These are phyloP conservation scores for Bufo bufo DNA, from an alignment of 2,113 vertebrate species.

Conservation along the genomic window DNA sequence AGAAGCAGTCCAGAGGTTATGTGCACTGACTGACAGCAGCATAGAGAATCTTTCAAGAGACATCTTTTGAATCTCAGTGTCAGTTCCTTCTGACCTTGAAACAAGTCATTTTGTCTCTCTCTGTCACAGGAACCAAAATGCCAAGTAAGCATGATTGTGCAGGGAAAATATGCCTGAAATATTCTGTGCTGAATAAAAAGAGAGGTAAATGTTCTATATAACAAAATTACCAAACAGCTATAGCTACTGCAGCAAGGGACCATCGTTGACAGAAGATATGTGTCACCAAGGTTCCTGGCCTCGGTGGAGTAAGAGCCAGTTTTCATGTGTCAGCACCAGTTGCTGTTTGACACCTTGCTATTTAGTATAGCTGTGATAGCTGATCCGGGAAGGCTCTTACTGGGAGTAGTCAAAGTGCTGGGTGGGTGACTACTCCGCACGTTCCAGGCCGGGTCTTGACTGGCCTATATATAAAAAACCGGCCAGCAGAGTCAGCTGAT, in stretches of 20 bases:
- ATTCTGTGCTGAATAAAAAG: neutral
- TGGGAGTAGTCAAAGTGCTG: too few species aligned
- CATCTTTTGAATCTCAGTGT: neutral
- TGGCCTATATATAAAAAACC: too few species aligned
- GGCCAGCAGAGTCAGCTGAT: too few species aligned
- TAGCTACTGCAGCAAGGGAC: neutral
- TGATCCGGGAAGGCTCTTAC: too few species aligned
- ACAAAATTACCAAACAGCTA: neutral
- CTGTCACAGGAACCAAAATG: neutral
- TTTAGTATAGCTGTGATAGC: too few species aligned
- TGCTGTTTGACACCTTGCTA: too few species aligned
- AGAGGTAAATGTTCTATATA: neutral
- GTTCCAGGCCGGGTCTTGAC: too few species aligned
- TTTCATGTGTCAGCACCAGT: too few species aligned
- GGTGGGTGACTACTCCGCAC: too few species aligned
- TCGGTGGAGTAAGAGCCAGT: too few species aligned
- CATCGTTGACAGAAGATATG: too few species aligned
- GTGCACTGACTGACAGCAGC: slow-evolving; percentile 7
- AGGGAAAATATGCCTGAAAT: slow-evolving; percentile 10
- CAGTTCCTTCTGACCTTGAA: slow-evolving; percentile 6
- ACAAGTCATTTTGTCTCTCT: slow-evolving; percentile 17
- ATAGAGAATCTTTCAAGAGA: neutral
- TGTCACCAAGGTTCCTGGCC: too few species aligned
- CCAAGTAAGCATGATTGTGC: slow-evolving; percentile 5
- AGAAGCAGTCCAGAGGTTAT: neutral